Base-by-base conservation (phyloP, 2,888 invertebrate species). In the Noctua janthe region DNA sequence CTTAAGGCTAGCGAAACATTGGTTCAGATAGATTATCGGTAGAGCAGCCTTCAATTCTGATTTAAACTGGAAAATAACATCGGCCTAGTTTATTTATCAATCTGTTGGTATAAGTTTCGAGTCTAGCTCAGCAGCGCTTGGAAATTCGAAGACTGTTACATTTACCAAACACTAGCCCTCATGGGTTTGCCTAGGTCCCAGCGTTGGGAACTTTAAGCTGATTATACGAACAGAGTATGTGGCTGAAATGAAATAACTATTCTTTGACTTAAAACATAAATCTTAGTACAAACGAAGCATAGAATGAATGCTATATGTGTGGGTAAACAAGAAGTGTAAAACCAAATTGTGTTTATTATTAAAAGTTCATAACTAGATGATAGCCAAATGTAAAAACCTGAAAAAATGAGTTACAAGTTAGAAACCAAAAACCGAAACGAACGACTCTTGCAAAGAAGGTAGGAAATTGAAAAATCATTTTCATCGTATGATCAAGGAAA, bases 21-120 rank as follows among this genome's bases (percentile, higher is more conserved):
- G 47, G 10, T 43, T 20, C 54, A 15, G n/a, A n/a, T 47, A 59
- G 77, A 15, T 62, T 79, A 79, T 79, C 66, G 54, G 15, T 56
- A 56, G n/a, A 1, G 39, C 17, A 47, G 17, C 56, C 56, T 76
- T 76, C 49, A 39, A n/a, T 66, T 39, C 39, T n/a, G 15, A 74
- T 1, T 29, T 7, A 35, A 20, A 11, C 20, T 35, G 35, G 23
- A 15, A 35, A 54, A 54, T 64, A 64, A 23, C 39, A 64, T 35
- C 15, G 35, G 11, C 11, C n/a, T 43, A 49, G 20, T 39, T 49
- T 43, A 59, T 54, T 43, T 23, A 51, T 47, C 47, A n/a, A 35
- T 35, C 11, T 20, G 20, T 56, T 49, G 49, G 11, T 1, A 20
- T 39, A 54, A 8, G 54, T 56, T 13, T 29, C 5, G 13, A 78